A percentile compares a stretch with the other conserved stretches of the same genome.
Evolutionary conservation across 2,797 vertebrate genomes (phyloP).

Genomic region (Hafferia zeledoni): DNA sequence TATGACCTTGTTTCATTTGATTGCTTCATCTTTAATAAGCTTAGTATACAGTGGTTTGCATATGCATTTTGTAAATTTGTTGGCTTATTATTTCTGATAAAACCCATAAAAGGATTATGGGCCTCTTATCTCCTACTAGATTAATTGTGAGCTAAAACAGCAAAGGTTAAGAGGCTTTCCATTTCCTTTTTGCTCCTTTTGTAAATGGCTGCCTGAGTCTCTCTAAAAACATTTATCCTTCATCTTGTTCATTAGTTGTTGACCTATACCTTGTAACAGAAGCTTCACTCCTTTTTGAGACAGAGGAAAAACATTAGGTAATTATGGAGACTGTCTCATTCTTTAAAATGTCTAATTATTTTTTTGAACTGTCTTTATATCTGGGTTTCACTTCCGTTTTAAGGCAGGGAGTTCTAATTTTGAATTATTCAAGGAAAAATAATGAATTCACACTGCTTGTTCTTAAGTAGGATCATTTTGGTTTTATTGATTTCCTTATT

Average conservation of each 20-base stretch:
- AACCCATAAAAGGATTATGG: slow-evolving; percentile 36
- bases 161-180: slow-evolving; percentile 54
- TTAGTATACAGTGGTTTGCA: slow-evolving; percentile 4
- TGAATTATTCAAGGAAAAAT: neutral
- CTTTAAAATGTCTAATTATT: slow-evolving; percentile 1
- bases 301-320: neutral
- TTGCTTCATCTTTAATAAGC: slow-evolving; percentile 48
- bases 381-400: neutral
- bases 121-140: slow-evolving; percentile 31
- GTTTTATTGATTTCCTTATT: neutral
- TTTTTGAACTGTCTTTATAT: neutral
- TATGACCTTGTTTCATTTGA: neutral
- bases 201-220: neutral
- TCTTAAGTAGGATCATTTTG: neutral
- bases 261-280: slow-evolving; percentile 15
- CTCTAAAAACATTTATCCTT: slow-evolving; percentile 19
- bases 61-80: neutral
- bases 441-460: neutral
- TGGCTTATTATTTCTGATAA: slow-evolving; percentile 47
- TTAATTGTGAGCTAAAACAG: slow-evolving; percentile 38
- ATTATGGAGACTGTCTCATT: neutral
- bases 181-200: slow-evolving; percentile 15
- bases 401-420: neutral
- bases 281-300: neutral
- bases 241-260: slow-evolving; percentile 4